Conservation (phyloP, 2,113 vertebrate genomes). For the Tragelaphus strepsiceros region DNA sequence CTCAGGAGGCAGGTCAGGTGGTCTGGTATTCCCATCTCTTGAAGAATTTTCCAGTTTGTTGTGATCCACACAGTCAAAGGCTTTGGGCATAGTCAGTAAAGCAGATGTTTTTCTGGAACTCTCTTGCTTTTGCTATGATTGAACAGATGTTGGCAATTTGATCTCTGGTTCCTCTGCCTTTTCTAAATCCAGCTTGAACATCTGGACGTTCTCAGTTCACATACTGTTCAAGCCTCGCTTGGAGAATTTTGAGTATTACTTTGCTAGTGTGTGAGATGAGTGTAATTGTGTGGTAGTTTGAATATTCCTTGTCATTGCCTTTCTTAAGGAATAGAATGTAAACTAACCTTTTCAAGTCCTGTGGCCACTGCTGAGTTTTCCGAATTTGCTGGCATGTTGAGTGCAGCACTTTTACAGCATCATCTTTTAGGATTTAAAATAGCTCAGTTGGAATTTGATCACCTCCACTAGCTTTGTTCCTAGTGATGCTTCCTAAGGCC, state of each 20-base stretch:
- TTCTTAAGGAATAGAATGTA: neutral
- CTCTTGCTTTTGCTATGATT: neutral
- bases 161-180: neutral
- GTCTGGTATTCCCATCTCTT: neutral
- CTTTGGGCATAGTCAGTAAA: neutral
- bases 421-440: neutral
- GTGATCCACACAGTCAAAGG: neutral
- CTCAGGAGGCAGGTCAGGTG: neutral
- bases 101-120: neutral
- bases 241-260: neutral
- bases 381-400: neutral
- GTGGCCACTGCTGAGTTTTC: neutral
- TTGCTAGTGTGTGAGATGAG: neutral
- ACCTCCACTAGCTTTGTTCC: neutral
- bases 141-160: neutral
- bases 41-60: neutral
- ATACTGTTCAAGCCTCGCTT: neutral
- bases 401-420: neutral
- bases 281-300: neutral
- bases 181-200: neutral
- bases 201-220: neutral
- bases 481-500: neutral
- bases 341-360: neutral
- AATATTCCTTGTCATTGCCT: neutral
- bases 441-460: neutral